Evolutionary conservation across 92 coral and sea anemone genomes (phyloP), one percentile per base, ranked within the genome.

Genomic region (Heliopora coerulea): DNA sequence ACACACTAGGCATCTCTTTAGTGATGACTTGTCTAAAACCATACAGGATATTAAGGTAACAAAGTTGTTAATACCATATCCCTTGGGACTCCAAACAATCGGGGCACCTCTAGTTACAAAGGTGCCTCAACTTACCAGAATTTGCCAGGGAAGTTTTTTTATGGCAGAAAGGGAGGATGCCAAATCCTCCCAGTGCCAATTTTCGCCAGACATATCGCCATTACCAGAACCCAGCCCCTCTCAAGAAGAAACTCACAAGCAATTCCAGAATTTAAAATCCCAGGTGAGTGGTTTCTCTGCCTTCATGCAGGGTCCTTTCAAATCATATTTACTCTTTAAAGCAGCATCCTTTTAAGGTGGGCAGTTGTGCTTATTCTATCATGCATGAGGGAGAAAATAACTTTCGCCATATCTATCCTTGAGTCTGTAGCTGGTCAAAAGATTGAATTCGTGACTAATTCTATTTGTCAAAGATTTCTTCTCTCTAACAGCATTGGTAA

Each of bases 11-110:
- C 7, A 12, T 3, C 33, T 56, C 12, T 56, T 56, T 56, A 30
- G 61, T 23, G 7, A 24, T 23, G 61, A 56, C 33, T 27, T 82
- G 50, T 25, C 83, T 48, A 76, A 82, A 73, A 79, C 59, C 60
- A 40, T 74, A 6, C 85, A 81, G 20, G 85, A 81, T 6, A 20
- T 73, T 21, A 73, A 52, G 62, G 56, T 72, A 0, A 73, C 85
- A 23, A 81, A 74, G 58, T 81, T 60, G 63, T 17, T 44, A 73
- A 61, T 41, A 61, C n/a, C 9, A 56, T 31, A 56, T 13, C 61
- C 14, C 7, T 29, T 56, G 28, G 8, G 8, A 56, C 14, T 6
- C 61, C 20, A 6, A n/a, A 23, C 58, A 50, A n/a, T 50, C 58
- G n/a, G 8, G 7, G 20, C 6, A 5, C 58, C 7, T 17, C 26